Conservation (phyloP, 2,113 vertebrate genomes). For the Chaetodon trifascialis region DNA sequence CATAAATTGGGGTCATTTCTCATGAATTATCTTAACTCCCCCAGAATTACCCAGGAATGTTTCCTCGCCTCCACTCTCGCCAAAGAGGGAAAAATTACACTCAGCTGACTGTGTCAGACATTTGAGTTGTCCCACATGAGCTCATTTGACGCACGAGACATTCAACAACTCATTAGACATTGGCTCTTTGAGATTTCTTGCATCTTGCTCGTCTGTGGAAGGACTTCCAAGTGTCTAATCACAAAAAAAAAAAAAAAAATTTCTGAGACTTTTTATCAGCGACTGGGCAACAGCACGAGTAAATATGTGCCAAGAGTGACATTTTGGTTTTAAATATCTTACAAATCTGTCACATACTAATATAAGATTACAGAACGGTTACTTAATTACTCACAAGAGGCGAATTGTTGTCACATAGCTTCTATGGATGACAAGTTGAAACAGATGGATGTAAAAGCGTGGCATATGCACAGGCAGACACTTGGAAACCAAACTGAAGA, state of each 20-base stretch:
- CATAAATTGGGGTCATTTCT: slow-evolving; percentile 63
- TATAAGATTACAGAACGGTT: slow-evolving; percentile 2
- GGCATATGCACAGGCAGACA: slow-evolving; percentile 18
- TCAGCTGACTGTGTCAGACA: not conserved
- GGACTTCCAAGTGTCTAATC: slow-evolving; percentile 50
- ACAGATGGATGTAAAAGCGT: slow-evolving; percentile 34
- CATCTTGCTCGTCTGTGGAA: not conserved
- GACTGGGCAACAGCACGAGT: not conserved
- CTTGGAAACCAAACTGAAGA: slow-evolving; percentile 10
- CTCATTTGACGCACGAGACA: slow-evolving; percentile 1
- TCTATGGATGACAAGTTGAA: slow-evolving; percentile 11
- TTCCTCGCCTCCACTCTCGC: slow-evolving; percentile 38
- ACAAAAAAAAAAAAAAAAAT: not conserved
- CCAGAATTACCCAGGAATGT: slow-evolving; percentile 65
- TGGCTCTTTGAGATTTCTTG: slow-evolving; percentile 18
- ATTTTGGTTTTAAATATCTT: not conserved
- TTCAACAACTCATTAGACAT: too few relatives aligned
- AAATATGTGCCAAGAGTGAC: not conserved
- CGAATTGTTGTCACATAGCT: not conserved
- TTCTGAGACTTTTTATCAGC: not conserved
- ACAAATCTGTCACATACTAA: not conserved
- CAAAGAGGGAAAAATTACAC: slow-evolving; percentile 13
- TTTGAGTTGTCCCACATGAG: slow-evolving; percentile 40
- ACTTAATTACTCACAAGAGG: slow-evolving; percentile 28
- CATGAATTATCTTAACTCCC: slow-evolving; percentile 60